A percentile compares a stretch with the other conserved stretches of the same genome.
These are phyloP conservation scores for Andricus curvator DNA, from an alignment of 2,888 invertebrate species.

Conservation along the genomic window DNA sequence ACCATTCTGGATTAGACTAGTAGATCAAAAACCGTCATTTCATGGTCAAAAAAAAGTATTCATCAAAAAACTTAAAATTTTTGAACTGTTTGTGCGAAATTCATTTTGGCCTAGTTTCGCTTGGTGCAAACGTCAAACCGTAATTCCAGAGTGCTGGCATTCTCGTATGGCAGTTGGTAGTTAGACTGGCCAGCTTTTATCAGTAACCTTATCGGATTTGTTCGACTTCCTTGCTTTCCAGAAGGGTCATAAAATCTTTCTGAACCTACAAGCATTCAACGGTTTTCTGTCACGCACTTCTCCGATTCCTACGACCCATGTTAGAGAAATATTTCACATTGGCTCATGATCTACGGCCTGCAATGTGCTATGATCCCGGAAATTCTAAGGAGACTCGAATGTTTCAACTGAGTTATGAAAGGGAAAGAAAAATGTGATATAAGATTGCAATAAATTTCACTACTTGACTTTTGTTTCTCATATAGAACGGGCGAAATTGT, in stretches of 20 bases:
- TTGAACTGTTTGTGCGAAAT: background rate
- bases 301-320: conserved; percentile 19
- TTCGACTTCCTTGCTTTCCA: conserved; percentile 48
- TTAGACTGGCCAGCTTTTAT: conserved; percentile 47
- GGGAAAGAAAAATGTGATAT: conserved; percentile 11
- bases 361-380: conserved; percentile 22
- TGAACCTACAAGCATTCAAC: conserved; percentile 32
- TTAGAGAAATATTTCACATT: conserved; percentile 28
- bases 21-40: too few species aligned
- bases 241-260: conserved; percentile 13
- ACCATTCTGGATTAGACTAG: too few species aligned
- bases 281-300: conserved; percentile 47
- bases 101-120: background rate
- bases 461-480: conserved; percentile 37
- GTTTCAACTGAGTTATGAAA: background rate
- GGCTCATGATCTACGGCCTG: conserved; percentile 14
- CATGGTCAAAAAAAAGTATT: background rate
- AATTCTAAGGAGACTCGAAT: conserved; percentile 23
- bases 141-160: conserved; percentile 46
- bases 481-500: conserved; percentile 42
- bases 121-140: conserved; percentile 43
- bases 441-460: conserved; percentile 33
- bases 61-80: background rate
- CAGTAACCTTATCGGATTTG: conserved; percentile 48
- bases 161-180: conserved; percentile 54